Base-by-base conservation (phyloP, 1,140 invertebrate species). In the Sinella curviseta region DNA sequence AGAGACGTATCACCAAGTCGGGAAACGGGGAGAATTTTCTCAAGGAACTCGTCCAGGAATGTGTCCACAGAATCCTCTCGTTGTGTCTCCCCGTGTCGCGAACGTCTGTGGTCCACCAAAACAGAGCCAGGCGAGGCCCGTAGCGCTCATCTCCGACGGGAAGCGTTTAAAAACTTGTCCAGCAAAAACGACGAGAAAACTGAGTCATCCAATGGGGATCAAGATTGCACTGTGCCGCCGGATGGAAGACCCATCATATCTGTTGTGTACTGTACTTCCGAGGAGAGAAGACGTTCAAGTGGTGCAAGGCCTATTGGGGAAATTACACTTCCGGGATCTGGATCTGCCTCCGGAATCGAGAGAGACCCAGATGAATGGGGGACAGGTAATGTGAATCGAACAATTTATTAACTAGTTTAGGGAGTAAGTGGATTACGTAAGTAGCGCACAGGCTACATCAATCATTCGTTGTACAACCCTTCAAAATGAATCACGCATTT, bases 61-160 rank as follows among this genome's bases (percentile, higher is more conserved):
- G 84, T 82, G 24, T 84, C 82, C 26, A 80, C 81, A 48, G 82
- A 83, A 36, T 83, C 83, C 3, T 84, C 84, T 79, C 74, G 85
- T 79, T 84, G 84, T 78, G 83, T 84, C 30, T 84, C 83, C 26
- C 83, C 83, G 1, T 82, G 81, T 33, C 76, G 83, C 20, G 83
- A 84, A 28, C 80, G 83, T 17, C 80, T 80, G 17, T 82, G 81
- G 83, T 82, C 81, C 4, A 79, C 81, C 1, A 82, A 82, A 57
- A 55, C 79, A 33, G 78, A 81, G 16, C 28, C 39, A 2, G 73
- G 70, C 24, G 81, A 84, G 65, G 75, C 65, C 80, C 76, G 78
- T 36, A 82, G 76, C 74, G 83, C 83, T 78, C 80, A 82, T 70
- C 76, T 84, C 20, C 54, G 83, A 55, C 77, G 83, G 31, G 83